Evolutionary conservation across 2,888 invertebrate genomes (phyloP).

Genomic region (Melinaea menophilus): DNA sequence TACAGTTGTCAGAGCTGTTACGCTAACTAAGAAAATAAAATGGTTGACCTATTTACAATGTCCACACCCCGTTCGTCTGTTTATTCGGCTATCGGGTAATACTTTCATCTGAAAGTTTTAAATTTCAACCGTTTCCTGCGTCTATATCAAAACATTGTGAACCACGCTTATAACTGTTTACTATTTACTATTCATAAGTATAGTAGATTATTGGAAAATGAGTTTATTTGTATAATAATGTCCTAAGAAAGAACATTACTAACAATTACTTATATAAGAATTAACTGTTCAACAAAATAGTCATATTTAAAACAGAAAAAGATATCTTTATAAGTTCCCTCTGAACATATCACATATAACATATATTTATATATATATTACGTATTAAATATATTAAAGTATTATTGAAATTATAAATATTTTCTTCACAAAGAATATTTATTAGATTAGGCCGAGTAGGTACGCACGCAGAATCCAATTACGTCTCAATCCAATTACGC

Average conservation of each 20-base stretch:
- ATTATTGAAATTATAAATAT: conserved; percentile 13
- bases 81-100: not conserved
- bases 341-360: no score
- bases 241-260: no score
- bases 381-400: not conserved
- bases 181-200: no score
- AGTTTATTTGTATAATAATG: not conserved
- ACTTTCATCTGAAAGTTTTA: not conserved
- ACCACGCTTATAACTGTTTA: not conserved
- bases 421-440: conserved; percentile 34
- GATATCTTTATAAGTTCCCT: no score
- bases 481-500: conserved; percentile 61
- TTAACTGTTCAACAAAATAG: no score
- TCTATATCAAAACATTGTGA: not conserved
- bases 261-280: no score
- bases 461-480: conserved; percentile 57
- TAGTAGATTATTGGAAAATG: not conserved
- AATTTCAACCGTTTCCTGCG: not conserved
- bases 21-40: not conserved
- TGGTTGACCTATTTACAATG: not conserved
- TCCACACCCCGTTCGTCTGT: not conserved
- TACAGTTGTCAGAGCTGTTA: not conserved
- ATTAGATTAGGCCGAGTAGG: conserved; percentile 59
- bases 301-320: no score
- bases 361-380: no score